Conservation (phyloP, 2,113 vertebrate species). For the Takifugu bimaculatus region DNA sequence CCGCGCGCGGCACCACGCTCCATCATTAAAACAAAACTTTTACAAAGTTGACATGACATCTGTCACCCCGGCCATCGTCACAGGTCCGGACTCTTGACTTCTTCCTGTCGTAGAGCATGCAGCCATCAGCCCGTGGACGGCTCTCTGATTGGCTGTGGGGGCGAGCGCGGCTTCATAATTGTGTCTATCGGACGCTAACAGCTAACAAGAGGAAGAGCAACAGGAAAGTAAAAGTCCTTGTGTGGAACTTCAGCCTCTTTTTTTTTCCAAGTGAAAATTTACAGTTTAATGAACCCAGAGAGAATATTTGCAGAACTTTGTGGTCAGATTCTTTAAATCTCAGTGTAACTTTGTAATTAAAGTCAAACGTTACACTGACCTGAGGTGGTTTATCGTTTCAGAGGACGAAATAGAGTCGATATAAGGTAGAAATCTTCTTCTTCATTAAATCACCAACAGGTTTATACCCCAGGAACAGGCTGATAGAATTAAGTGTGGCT, state of each 20-base stretch:
- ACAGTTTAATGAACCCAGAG: too few relatives aligned
- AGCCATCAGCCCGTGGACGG: conserved; percentile 42
- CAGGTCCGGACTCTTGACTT: conserved; percentile 68
- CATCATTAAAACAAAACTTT: conserved; percentile 62
- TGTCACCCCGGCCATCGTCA: conserved; percentile 66
- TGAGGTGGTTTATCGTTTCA: conserved; percentile 22
- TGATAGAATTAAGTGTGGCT: conserved; percentile 81
- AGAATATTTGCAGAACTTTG: conserved; percentile 9
- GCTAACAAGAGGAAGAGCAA: too few relatives aligned
- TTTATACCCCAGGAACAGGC: conserved; percentile 70
- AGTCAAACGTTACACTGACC: conserved; percentile 30
- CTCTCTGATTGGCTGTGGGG: conserved; percentile 38
- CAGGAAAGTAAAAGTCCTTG: too few relatives aligned
- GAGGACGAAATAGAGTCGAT: conserved; percentile 44
- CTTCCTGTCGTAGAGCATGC: conserved; percentile 53
- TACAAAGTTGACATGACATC: conserved; percentile 70
- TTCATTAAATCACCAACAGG: conserved; percentile 78
- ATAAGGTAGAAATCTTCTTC: conserved; percentile 52
- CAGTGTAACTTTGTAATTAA: conserved; percentile 22
- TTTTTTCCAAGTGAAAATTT: not conserved
- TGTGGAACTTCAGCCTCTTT: conserved; percentile 11
- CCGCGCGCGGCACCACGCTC: conserved; percentile 40
- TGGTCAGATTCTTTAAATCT: conserved; percentile 8
- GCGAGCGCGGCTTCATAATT: conserved; percentile 43
- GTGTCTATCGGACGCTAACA: conserved; percentile 22